phyloP scores from a whole-genome alignment of 2,113 vertebrate species.

The Vulpes lagopus region DNA sequence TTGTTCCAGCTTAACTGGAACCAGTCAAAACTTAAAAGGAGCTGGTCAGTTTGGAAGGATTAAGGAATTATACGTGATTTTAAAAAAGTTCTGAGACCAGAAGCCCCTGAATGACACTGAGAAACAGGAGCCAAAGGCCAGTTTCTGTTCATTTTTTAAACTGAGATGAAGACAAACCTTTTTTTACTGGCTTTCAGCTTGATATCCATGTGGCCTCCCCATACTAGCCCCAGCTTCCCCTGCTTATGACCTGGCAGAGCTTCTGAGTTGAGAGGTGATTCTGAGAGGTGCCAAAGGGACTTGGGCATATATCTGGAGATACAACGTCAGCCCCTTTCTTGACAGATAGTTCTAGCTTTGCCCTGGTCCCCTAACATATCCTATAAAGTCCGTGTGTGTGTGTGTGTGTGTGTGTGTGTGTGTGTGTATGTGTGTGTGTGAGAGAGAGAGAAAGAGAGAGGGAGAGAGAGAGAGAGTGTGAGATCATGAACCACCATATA shows the following conservation, averaged over 20 bases:
- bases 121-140: conserved; percentile 1
- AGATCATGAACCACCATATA: accelerated
- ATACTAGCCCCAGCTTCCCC: not conserved
- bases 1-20: not conserved
- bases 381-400: not conserved
- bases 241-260: not conserved
- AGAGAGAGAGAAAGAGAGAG: not conserved
- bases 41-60: conserved; percentile 62
- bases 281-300: not conserved
- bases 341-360: not conserved
- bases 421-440: too few species aligned
- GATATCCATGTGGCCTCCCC: conserved; percentile 37
- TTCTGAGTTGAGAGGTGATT: not conserved
- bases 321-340: not conserved
- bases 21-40: not conserved
- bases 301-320: not conserved
- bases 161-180: conserved; percentile 54
- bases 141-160: conserved; percentile 64
- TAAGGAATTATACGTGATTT: conserved; percentile 61
- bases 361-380: not conserved
- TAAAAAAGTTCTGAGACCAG: conserved; percentile 14
- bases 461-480: not conserved
- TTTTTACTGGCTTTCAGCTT: conserved; percentile 65
- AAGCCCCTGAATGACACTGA: conserved; percentile 39
- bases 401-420: not conserved